These are phyloP conservation scores for Cantharis nigra DNA, from an alignment of 2,888 invertebrate genomes.

Conservation along the genomic window DNA sequence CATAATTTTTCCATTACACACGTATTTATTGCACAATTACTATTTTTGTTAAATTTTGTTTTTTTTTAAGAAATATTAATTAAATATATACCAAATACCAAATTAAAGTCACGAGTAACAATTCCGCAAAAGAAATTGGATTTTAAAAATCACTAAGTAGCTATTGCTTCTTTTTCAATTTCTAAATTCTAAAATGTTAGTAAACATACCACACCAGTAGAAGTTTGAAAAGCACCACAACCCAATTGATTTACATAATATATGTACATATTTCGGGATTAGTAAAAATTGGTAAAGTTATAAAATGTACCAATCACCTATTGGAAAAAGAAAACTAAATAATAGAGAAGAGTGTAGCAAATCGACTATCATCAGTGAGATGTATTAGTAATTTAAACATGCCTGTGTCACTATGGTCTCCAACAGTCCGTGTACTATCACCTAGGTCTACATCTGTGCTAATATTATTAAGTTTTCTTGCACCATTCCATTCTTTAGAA, in stretches of 20 bases:
- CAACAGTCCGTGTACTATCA: constrained; percentile 47
- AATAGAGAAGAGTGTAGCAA: background rate
- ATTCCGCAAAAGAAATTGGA: no score
- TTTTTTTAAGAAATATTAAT: background rate
- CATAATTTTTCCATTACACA: background rate
- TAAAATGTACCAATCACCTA: background rate
- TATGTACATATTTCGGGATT: background rate
- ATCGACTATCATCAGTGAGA: background rate
- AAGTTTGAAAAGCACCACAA: background rate
- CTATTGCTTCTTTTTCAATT: background rate
- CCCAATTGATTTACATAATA: background rate
- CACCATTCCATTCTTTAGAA: constrained; percentile 51
- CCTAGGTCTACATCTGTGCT: constrained; percentile 33
- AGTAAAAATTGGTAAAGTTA: background rate
- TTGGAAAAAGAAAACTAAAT: background rate
- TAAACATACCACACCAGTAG: background rate
- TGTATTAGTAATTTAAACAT: constrained; percentile 40
- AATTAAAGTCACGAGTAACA: no score
- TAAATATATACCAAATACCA: background rate
- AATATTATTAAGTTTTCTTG: constrained; percentile 46
- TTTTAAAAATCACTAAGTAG: background rate
- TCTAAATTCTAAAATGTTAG: background rate
- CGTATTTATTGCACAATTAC: background rate
- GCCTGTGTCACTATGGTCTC: constrained; percentile 52
- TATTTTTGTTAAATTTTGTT: background rate